Percentiles rank a stretch among this genome's conserved stretches.
Conservation (phyloP, 2,797 vertebrate genomes). For the Craterocephalus amniculus region DNA sequence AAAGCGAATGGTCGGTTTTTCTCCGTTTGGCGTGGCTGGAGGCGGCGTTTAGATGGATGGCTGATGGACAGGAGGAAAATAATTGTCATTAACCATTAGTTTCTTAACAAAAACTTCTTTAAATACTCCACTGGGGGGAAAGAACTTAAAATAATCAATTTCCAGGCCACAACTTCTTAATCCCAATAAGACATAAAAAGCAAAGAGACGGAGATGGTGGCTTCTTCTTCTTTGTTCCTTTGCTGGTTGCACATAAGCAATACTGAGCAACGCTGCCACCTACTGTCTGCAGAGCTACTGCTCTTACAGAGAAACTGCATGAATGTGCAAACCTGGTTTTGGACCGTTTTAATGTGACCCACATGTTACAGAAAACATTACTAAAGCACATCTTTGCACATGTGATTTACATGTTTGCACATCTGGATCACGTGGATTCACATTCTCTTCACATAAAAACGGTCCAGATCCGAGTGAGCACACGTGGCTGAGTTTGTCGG, state of each 20-base stretch:
- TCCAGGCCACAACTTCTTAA: background rate
- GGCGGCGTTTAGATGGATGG: conserved; percentile 19
- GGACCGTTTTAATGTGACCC: too few species aligned
- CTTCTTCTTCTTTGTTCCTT: background rate
- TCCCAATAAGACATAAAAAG: background rate
- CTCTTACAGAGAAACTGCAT: background rate
- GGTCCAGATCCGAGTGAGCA: too few species aligned
- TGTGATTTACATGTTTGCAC: too few species aligned
- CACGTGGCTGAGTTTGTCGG: too few species aligned
- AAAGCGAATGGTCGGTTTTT: conserved; percentile 84
- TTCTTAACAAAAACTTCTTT: background rate
- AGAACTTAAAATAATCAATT: background rate
- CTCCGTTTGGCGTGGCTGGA: conserved; percentile 74
- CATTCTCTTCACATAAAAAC: too few species aligned
- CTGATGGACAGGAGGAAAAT: background rate
- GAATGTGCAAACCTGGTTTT: too few species aligned
- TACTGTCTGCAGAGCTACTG: background rate
- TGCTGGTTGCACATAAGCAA: background rate
- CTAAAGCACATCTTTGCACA: too few species aligned
- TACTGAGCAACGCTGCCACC: background rate
- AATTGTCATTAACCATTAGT: background rate
- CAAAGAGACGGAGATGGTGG: background rate
- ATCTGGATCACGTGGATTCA: too few species aligned
- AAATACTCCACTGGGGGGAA: background rate
- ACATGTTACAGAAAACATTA: too few species aligned